Percentiles rank a stretch among this genome's conserved stretches.
Evolutionary conservation across 2,797 vertebrate species (phyloP).

Genomic region (Diceros bicornis): DNA sequence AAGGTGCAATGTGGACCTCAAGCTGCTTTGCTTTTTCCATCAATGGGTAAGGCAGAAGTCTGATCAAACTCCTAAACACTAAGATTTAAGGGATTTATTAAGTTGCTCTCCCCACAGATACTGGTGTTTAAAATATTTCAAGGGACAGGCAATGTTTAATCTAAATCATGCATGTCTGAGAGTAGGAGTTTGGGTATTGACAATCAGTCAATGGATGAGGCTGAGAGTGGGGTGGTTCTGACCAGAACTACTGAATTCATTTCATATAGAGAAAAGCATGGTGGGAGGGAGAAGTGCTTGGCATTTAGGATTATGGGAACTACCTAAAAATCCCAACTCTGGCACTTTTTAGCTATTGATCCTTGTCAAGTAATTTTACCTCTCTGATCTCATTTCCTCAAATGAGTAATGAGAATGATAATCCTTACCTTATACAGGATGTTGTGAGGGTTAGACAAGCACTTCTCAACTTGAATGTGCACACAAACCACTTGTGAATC

Average conservation of each 20-base stretch:
- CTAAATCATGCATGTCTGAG: neutral
- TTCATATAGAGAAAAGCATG: neutral
- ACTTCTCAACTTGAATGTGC: neutral
- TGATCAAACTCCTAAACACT: neutral
- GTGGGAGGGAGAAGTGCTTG: neutral
- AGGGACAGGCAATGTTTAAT: neutral
- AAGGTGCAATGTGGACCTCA: neutral
- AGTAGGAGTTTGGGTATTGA: constrained; percentile 15
- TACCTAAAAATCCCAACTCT: neutral
- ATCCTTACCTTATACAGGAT: neutral
- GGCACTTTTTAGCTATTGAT: constrained; percentile 22
- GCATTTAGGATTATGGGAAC: neutral
- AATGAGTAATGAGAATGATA: neutral
- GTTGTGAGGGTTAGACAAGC: neutral
- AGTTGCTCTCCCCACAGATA: neutral
- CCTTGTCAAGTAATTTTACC: neutral
- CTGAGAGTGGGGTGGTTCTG: neutral
- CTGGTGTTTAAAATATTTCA: neutral
- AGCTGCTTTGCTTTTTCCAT: neutral
- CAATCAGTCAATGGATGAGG: neutral
- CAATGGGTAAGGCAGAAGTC: neutral
- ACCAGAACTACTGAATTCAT: neutral
- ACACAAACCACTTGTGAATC: neutral
- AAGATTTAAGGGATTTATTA: neutral
- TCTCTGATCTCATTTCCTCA: constrained; percentile 35